These are phyloP conservation scores for Drosophila watanabei DNA, from an alignment of 1,140 invertebrate species.

Conservation along the genomic window DNA sequence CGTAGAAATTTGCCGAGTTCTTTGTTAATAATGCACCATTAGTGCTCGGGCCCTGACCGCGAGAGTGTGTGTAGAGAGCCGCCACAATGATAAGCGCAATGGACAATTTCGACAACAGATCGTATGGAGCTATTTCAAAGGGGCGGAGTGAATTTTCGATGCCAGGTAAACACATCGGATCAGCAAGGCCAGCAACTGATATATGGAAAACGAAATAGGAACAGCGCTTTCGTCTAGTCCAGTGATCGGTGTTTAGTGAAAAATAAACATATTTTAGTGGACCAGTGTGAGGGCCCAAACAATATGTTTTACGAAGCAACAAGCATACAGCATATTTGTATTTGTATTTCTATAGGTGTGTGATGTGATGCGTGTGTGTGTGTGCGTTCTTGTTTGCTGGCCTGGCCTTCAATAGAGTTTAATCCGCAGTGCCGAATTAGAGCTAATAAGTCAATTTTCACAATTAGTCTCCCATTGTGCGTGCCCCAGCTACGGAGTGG, in stretches of 20 bases:
- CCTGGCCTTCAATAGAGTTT: slow-evolving; percentile 74
- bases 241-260: not conserved
- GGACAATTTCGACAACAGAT: slow-evolving; percentile 84
- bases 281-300: slow-evolving; percentile 11
- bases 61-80: slow-evolving; percentile 48
- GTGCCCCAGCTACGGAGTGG: slow-evolving; percentile 12
- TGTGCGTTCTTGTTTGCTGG: slow-evolving; percentile 55
- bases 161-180: slow-evolving; percentile 71
- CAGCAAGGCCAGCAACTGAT: not conserved
- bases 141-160: slow-evolving; percentile 83
- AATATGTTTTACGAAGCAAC: slow-evolving; percentile 60
- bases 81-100: slow-evolving; percentile 81
- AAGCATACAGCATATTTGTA: slow-evolving; percentile 47
- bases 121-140: slow-evolving; percentile 82
- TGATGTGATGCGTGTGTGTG: slow-evolving; percentile 16
- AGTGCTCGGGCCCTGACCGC: slow-evolving; percentile 39
- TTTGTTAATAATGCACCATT: slow-evolving; percentile 55
- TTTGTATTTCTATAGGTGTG: slow-evolving; percentile 7
- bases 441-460: slow-evolving; percentile 72
- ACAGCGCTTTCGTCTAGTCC: not conserved
- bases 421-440: slow-evolving; percentile 55
- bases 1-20: slow-evolving; percentile 25
- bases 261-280: not conserved
- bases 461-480: slow-evolving; percentile 46
- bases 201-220: not conserved